Evolutionary conservation across 2,113 vertebrate genomes (phyloP).

Genomic region (Paralichthys olivaceus): DNA sequence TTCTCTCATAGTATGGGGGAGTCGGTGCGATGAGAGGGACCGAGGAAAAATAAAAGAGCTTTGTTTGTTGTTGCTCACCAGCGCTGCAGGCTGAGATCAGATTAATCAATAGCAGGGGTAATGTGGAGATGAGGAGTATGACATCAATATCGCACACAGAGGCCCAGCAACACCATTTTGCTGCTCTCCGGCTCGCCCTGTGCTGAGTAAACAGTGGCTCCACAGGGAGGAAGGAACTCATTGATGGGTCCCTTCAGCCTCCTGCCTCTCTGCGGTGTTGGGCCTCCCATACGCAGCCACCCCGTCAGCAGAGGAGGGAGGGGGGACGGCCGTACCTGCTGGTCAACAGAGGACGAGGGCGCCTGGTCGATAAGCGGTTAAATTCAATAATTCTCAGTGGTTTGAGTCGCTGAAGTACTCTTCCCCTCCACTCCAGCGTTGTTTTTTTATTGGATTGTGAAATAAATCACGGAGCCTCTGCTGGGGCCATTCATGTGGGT

Average conservation of each 20-base stretch:
- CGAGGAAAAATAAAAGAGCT: background rate
- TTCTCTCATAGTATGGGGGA: slow-evolving; percentile 26
- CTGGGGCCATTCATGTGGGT: slow-evolving; percentile 9
- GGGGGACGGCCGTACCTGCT: slow-evolving; percentile 15
- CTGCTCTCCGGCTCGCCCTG: slow-evolving; percentile 26
- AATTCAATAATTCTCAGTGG: slow-evolving; percentile 10
- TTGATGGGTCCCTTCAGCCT: slow-evolving; percentile 49
- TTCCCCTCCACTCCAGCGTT: background rate
- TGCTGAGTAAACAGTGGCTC: slow-evolving; percentile 68
- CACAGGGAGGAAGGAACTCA: slow-evolving; percentile 54
- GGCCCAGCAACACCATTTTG: slow-evolving; percentile 61
- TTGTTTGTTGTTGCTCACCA: slow-evolving; percentile 64
- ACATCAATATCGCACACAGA: slow-evolving; percentile 72
- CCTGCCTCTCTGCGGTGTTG: slow-evolving; percentile 49
- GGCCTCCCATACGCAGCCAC: slow-evolving; percentile 19
- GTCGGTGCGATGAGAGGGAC: slow-evolving; percentile 20
- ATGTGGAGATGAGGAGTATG: slow-evolving; percentile 68
- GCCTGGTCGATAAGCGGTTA: slow-evolving; percentile 23
- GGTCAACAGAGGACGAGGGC: background rate
- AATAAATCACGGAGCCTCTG: slow-evolving; percentile 48
- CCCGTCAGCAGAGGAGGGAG: slow-evolving; percentile 13
- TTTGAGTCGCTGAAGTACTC: slow-evolving; percentile 25
- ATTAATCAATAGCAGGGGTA: slow-evolving; percentile 74
- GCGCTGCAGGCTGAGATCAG: slow-evolving; percentile 71
- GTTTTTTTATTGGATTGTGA: slow-evolving; percentile 56